Evolutionary conservation across 2,113 vertebrate genomes (phyloP), one percentile per base, ranked within the genome.

Genomic region (Aix galericulata): DNA sequence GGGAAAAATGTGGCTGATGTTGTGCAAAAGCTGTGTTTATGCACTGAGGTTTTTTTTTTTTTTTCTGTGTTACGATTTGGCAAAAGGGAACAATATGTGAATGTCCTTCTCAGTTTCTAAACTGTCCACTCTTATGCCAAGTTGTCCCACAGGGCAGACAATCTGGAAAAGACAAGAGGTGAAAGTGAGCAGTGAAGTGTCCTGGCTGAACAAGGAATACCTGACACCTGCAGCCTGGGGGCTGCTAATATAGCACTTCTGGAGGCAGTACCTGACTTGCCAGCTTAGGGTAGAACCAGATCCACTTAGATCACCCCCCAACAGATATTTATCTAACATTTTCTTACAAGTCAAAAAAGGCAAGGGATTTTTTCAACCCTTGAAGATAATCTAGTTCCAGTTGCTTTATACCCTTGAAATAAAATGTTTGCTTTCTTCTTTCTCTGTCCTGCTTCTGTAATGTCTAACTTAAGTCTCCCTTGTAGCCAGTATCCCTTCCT

Each of bases 171-270:
- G n/a, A 26, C 18, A 53, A 68, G 7, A 12, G 14, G 9, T 50
- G 13, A 76, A 81, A 74, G 23, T 38, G 31, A 77, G 26, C 0
- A 72, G 34, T 38, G 20, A 63, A 50, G 44, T 23, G 36, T 78
- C 27, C 75, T 50, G 44, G 29, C 26, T 32, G 20, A 50, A n/a
- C 42, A 79, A 75, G 38, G 5, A 72, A 18, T 20, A 44, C 10
- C 11, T 50, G 25, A 46, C 13, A 0, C 0, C 2, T 4, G 2
- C 13, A 86, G 13, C 17, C 36, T 46, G 18, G 84, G 18, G 17
- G 38, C 20, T 79, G 46, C 27, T 23, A 80, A 79, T n/a, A 20
- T 12, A 80, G 22, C 46, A 44, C 21, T 67, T 31, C 23, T n/a
- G 15, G 31, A 64, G 36, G 15, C 8, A 66, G 34, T 75, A 4